Evolutionary conservation across 2,888 invertebrate species (phyloP).

Genomic region (Amblyjoppa fuscipennis): DNA sequence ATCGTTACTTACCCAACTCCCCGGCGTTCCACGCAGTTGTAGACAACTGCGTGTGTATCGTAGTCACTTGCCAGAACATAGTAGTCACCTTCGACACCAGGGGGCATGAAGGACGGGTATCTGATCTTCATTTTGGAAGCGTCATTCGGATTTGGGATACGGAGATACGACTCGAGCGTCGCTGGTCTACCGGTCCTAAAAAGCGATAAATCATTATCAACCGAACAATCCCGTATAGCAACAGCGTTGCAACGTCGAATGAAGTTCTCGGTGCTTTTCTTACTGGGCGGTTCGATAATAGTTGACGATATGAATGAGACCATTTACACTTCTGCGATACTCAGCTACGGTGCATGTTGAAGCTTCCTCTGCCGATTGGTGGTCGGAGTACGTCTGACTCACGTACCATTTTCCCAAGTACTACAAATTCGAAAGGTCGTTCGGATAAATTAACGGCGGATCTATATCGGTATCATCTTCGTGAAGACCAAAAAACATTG

Average conservation of each 20-base stretch:
- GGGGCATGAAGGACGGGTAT: not conserved
- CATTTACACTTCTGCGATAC: not conserved
- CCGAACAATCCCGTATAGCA: not conserved
- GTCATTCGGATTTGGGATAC: not conserved
- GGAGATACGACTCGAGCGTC: not conserved
- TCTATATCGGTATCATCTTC: not conserved
- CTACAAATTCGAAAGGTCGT: not conserved
- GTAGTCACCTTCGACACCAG: constrained; percentile 8
- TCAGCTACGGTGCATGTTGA: not conserved
- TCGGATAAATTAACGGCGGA: not conserved
- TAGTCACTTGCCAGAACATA: not conserved
- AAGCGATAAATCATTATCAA: not conserved
- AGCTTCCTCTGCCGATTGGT: not conserved
- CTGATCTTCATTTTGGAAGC: constrained; percentile 1
- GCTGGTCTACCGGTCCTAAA: not conserved
- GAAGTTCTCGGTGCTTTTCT: not conserved
- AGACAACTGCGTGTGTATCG: not conserved
- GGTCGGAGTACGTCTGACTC: not conserved
- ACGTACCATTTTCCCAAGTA: not conserved
- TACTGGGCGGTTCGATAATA: not conserved
- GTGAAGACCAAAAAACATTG: not conserved
- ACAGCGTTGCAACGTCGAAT: not conserved
- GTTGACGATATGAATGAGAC: not conserved
- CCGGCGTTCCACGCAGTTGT: not conserved
- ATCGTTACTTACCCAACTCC: not conserved